Percentiles rank a stretch among this genome's conserved stretches.
These are phyloP conservation scores for Pavo muticus DNA, from an alignment of 2,113 vertebrate species.

Conservation along the genomic window DNA sequence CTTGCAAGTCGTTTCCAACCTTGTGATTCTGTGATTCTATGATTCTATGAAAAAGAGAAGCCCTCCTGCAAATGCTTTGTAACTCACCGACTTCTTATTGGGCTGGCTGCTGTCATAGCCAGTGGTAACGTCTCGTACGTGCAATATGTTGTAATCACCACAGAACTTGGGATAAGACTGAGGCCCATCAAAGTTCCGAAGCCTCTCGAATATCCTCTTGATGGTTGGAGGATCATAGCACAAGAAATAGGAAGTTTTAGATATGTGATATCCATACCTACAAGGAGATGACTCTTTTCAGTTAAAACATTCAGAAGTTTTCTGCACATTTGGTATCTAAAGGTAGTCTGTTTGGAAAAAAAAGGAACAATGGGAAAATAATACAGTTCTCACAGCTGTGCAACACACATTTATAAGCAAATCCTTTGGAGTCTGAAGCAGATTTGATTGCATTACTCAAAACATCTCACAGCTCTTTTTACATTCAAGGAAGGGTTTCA, in stretches of 20 bases:
- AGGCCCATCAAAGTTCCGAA: conserved; percentile 84
- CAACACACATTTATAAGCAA: neutral
- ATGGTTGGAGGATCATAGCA: conserved; percentile 90
- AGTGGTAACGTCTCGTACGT: conserved; percentile 89
- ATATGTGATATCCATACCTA: conserved; percentile 93
- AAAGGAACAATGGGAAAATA: neutral
- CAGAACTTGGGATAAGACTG: conserved; percentile 85
- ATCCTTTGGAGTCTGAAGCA: neutral
- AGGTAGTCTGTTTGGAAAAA: neutral
- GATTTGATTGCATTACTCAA: neutral
- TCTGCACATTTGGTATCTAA: neutral
- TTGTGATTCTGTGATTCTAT: too few relatives aligned
- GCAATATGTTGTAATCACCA: conserved; percentile 80
- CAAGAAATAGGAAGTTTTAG: conserved; percentile 92
- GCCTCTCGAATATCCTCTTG: conserved; percentile 87
- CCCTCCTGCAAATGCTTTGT: rapidly evolving
- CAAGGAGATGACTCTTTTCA: neutral
- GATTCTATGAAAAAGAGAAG: neutral
- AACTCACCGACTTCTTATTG: conserved; percentile 84
- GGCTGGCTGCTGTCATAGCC: conserved; percentile 93
- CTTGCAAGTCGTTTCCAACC: too few relatives aligned
- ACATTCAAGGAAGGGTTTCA: neutral
- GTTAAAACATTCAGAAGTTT: neutral
- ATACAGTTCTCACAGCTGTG: neutral
- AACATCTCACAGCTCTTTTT: neutral